Base-by-base conservation (phyloP, 92 coral and sea anemone species). In the Phenganax stokvisi region DNA sequence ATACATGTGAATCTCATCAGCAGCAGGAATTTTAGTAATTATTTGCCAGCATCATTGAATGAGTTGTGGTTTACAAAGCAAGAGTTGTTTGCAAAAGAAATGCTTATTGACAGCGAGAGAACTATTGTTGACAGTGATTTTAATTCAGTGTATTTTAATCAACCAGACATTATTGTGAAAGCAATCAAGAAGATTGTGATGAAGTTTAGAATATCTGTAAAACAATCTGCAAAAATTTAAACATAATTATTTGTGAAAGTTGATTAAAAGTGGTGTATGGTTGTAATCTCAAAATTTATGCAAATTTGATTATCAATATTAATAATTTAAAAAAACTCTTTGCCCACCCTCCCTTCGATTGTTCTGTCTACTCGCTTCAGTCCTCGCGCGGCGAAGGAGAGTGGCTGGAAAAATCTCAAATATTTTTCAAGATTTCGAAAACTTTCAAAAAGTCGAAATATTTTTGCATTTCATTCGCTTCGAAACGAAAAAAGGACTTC, bases 21-120 rank as follows among this genome's bases (percentile, higher is more conserved):
- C 73, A 93, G 93, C 57, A 52, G 62, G 71, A 77, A 77, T 10
- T 77, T 60, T 62, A 77, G 81, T 17, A 16, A 30, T 61, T 53
- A 17, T 52, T 59, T 77, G 81, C 54, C 56, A 54, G 4, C 11
- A 29, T 44, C 81, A 2, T 61, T 77, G 37, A 77, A 77, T 61
- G 9, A 77, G 28, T 57, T 88, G 25, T 93, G 98, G 98, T 75
- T 74, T 2, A 52, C 86, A 64, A 73, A 89, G 56, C 92, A 91
- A 66, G 83, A 84, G n/a, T 80, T 88, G 53, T 70, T 87, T 51
- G 71, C 82, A 55, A 81, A 78, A 70, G 85, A 85, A 1, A 59
- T 86, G 47, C 89, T 87, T 54, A 87, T 91, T 7, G 85, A 89
- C 61, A 84, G 90, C 79, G 92, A 88, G 62, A 80, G 70, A 57